These are phyloP conservation scores for Pseudolycoriella hygida DNA, from an alignment of 2,888 invertebrate species.

Conservation along the genomic window DNA sequence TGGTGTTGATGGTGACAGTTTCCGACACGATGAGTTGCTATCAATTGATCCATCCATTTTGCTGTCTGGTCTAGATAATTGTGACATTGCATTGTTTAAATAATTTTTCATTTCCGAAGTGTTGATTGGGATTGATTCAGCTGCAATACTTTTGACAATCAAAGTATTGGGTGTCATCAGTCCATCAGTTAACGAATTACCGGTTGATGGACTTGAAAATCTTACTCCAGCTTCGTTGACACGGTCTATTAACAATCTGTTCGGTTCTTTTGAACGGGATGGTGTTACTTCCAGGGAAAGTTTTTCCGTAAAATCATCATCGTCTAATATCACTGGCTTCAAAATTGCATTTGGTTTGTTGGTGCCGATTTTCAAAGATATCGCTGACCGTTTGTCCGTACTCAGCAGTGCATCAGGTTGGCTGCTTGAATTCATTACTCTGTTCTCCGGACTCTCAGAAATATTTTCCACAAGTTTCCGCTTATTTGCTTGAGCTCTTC, in stretches of 20 bases:
- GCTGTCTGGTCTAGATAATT: background rate
- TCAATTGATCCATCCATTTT: background rate
- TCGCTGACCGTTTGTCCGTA: too few species aligned
- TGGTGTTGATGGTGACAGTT: background rate
- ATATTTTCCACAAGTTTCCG: background rate
- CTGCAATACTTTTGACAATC: background rate
- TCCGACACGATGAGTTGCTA: background rate
- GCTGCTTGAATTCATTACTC: too few species aligned
- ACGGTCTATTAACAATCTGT: background rate
- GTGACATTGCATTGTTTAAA: background rate
- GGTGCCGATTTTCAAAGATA: too few species aligned
- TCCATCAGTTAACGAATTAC: background rate
- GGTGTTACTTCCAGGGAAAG: background rate
- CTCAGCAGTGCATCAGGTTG: too few species aligned
- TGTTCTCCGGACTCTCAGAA: background rate
- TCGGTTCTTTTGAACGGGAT: background rate
- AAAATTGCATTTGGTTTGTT: too few species aligned
- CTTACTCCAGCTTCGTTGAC: background rate
- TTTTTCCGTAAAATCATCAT: background rate
- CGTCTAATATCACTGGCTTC: too few species aligned
- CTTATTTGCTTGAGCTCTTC: background rate
- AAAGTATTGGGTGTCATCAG: background rate
- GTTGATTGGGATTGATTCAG: background rate
- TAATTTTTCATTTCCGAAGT: background rate
- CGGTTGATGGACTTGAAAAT: background rate